Evolutionary conservation across 2,888 invertebrate genomes (phyloP).

Genomic region (Junonia oenone): DNA sequence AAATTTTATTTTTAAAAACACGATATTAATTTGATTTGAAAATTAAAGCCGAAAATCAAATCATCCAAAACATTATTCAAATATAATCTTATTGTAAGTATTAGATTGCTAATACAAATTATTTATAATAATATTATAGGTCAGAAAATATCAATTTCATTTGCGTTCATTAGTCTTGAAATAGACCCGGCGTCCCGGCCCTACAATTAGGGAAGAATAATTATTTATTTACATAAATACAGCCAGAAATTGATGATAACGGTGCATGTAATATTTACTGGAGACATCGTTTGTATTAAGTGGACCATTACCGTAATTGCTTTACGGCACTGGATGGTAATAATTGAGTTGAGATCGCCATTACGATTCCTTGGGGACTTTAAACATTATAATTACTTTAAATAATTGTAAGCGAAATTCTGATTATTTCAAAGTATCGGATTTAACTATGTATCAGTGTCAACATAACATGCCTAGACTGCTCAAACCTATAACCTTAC

Average conservation of each 20-base stretch:
- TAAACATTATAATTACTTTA: conserved; percentile 34
- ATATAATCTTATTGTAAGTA: background rate
- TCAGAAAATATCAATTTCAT: conserved; percentile 75
- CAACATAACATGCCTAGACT: too few species aligned
- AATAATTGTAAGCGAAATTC: conserved; percentile 34
- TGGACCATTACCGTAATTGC: conserved; percentile 66
- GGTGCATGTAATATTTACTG: conserved; percentile 57
- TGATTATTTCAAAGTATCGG: conserved; percentile 12
- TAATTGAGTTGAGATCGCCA: conserved; percentile 51
- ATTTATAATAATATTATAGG: conserved; percentile 51
- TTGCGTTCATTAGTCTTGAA: conserved; percentile 71
- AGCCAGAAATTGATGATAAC: conserved; percentile 52
- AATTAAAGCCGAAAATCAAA: background rate
- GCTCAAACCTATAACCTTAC: too few species aligned
- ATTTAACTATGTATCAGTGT: background rate
- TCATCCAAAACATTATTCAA: background rate
- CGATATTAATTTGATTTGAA: too few species aligned
- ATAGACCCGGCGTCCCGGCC: conserved; percentile 50
- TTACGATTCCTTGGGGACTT: conserved; percentile 42
- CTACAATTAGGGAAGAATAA: conserved; percentile 71
- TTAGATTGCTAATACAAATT: conserved; percentile 42
- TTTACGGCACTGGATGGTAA: conserved; percentile 49
- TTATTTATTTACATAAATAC: conserved; percentile 72
- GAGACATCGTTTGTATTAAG: conserved; percentile 57
- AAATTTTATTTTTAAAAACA: too few species aligned